These are phyloP conservation scores for Rhabdomys pumilio DNA, from an alignment of 2,797 vertebrate species.

Conservation along the genomic window DNA sequence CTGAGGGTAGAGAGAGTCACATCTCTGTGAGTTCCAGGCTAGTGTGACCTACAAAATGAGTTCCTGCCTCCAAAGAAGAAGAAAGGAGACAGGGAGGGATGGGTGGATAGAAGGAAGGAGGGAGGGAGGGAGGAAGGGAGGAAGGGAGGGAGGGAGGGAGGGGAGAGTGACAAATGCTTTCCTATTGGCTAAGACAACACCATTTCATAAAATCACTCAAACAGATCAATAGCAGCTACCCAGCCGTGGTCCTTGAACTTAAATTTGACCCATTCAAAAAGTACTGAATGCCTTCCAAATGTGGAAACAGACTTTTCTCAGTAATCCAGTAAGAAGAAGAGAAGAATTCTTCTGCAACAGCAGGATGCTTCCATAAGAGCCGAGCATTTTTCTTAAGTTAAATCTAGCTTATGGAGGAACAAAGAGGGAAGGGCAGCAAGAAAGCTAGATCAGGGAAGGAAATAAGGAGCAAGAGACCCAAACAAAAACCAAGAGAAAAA, in stretches of 20 bases:
- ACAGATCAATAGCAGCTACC: not conserved
- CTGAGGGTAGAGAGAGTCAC: not conserved
- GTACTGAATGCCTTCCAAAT: not conserved
- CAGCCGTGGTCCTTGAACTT: not conserved
- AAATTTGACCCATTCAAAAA: not conserved
- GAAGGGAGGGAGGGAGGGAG: accelerated
- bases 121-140: accelerated
- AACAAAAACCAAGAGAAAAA: not conserved
- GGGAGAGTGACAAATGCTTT: not conserved
- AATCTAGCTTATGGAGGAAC: not conserved
- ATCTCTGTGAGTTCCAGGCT: not conserved
- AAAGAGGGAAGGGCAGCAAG: not conserved
- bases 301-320: constrained; percentile 5
- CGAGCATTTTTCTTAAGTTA: not conserved
- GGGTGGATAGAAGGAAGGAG: not conserved
- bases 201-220: constrained; percentile 54
- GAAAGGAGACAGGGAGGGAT: not conserved
- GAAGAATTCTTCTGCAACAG: constrained; percentile 9
- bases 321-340: constrained; percentile 25
- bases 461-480: not conserved
- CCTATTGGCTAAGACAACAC: not conserved
- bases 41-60: not conserved
- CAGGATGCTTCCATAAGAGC: not conserved
- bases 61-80: too few relatives aligned
- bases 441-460: not conserved